Percentiles rank a stretch among this genome's conserved stretches.
Evolutionary conservation across 1,140 invertebrate species (phyloP).

Genomic region (Manduca sexta): DNA sequence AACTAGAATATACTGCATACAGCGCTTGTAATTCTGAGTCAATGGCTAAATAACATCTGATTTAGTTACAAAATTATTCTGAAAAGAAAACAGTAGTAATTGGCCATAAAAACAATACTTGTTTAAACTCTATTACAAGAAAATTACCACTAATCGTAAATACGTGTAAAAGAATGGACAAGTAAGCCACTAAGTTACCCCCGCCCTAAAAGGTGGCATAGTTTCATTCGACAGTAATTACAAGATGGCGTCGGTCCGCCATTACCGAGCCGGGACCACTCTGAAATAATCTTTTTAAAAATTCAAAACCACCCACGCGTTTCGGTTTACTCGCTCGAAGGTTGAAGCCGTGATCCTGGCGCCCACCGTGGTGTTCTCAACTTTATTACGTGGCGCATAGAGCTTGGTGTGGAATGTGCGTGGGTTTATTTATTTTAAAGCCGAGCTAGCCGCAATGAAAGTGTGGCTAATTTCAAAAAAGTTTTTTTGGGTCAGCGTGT

Average conservation of each 20-base stretch:
- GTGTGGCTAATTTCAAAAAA: slow-evolving; percentile 31
- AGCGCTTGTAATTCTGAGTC: too few relatives aligned
- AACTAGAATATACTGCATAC: too few relatives aligned
- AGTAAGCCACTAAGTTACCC: not conserved
- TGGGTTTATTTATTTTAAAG: slow-evolving; percentile 7
- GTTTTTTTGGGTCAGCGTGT: slow-evolving; percentile 4
- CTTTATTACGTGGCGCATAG: not conserved
- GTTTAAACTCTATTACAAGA: not conserved
- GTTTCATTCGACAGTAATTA: slow-evolving; percentile 25
- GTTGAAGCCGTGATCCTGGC: slow-evolving; percentile 21
- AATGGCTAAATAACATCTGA: too few relatives aligned
- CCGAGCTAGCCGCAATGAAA: slow-evolving; percentile 23
- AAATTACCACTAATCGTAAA: not conserved
- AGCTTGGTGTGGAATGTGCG: slow-evolving; percentile 5
- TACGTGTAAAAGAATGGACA: not conserved
- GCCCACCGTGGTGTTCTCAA: slow-evolving; percentile 3
- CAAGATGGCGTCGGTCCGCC: slow-evolving; percentile 31
- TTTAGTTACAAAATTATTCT: too few relatives aligned
- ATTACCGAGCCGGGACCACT: slow-evolving; percentile 31
- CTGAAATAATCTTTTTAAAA: slow-evolving; percentile 56
- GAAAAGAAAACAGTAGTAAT: too few relatives aligned
- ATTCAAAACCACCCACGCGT: slow-evolving; percentile 41
- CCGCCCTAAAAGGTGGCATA: slow-evolving; percentile 21
- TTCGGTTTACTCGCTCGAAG: slow-evolving; percentile 25
- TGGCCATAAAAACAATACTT: not conserved